Evolutionary conservation across 1,140 invertebrate genomes (phyloP).

Genomic region (Spodoptera frugiperda): DNA sequence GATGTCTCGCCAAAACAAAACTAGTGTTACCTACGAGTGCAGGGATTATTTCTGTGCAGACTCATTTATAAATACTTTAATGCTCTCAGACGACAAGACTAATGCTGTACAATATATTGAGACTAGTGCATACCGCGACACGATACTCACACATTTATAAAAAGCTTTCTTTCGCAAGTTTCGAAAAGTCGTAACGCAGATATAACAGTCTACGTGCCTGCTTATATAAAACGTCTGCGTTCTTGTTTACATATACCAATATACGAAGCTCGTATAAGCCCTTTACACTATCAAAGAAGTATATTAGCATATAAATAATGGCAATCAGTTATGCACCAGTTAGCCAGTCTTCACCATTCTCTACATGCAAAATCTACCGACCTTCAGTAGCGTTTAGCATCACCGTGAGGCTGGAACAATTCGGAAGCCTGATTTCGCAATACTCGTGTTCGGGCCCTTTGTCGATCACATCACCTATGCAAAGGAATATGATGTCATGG

Average conservation of each 20-base stretch:
- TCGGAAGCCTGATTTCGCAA: conserved; percentile 50
- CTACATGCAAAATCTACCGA: conserved; percentile 5
- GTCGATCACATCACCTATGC: conserved; percentile 63
- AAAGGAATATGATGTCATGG: conserved; percentile 77
- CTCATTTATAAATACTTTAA: conserved; percentile 49
- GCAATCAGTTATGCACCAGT: conserved; percentile 27
- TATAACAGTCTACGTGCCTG: neutral
- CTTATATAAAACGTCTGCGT: conserved; percentile 27
- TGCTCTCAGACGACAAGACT: conserved; percentile 47
- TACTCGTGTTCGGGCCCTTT: conserved; percentile 54
- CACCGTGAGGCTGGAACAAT: conserved; percentile 26
- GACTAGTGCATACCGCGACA: conserved; percentile 42
- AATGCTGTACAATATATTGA: conserved; percentile 46
- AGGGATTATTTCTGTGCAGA: conserved; percentile 48
- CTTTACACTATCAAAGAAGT: conserved; percentile 1
- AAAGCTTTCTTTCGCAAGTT: conserved; percentile 40
- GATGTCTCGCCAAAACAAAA: conserved; percentile 76
- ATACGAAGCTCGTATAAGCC: conserved; percentile 9
- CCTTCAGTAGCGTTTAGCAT: conserved; percentile 11
- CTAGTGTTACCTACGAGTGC: conserved; percentile 55
- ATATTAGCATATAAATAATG: conserved; percentile 25
- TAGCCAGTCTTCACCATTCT: conserved; percentile 12
- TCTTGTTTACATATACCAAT: neutral
- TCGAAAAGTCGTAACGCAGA: conserved; percentile 17
- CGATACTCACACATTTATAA: conserved; percentile 45